Base-by-base conservation (phyloP, 30 jellyfish, hydroid and myxozoan species). In the Pseudorhiza aurosa region DNA sequence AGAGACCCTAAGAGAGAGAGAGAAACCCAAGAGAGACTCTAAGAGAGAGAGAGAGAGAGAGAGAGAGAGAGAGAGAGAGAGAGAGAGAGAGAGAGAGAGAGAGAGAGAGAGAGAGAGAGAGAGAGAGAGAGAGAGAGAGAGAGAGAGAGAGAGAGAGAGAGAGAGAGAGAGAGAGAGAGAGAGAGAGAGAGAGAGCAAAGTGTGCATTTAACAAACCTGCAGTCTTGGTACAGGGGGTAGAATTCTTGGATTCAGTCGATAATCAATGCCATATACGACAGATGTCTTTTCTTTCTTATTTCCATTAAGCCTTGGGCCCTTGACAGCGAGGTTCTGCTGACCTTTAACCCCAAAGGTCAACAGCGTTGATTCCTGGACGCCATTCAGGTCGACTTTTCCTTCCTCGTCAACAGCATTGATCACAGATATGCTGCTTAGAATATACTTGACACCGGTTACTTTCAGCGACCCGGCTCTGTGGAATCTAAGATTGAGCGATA, bases 181-280 rank as follows among this genome's bases (percentile, higher is more conserved):
- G 27, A 8, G 9, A 4, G 72, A 29, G 72, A 8, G 8, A 2
- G 19, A 4, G 58, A 30, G 33, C 7, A 68, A 68, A 29, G 68
- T 21, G 0, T 1, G 8, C 3, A 2, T 27, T 11, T 9, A 24
- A 7, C 56, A 8, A 73, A 90, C 97, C 92, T 90, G 88, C n/a
- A 90, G 72, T 58, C 76, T 70, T n/a, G 97, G 97, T 28, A 90
- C 65, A 25, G 89, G 42, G 26, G 97, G 96, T 0, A 90, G 73
- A 56, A 90, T 58, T 11, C 88, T 57, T 37, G 81, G 89, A 29
- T 75, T 65, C 82, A 90, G 32, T 45, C 97, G 32, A 56, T 69
- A 82, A 68, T 90, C 97, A 0, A 26, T 26, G 14, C 94, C 97
- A 67, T 90, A 84, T 1, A 51, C 11, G 24, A 73, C 43, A 3